Percentiles rank a stretch among this genome's conserved stretches.
Evolutionary conservation across 2,797 vertebrate genomes (phyloP).

Genomic region (Synanceia verrucosa): DNA sequence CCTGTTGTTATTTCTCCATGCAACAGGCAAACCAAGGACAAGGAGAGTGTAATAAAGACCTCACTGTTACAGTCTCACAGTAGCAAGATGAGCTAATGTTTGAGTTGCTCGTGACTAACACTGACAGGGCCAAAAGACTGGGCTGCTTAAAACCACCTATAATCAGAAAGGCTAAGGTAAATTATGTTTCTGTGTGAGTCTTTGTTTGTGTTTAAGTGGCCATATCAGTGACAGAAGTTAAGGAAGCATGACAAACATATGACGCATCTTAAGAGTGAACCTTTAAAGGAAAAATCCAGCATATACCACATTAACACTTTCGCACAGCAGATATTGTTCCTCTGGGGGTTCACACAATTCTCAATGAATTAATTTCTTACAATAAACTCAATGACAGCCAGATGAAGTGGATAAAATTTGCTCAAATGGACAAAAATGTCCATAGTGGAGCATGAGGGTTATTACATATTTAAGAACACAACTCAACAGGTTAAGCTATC

Average conservation of each 20-base stretch:
- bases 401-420: too few species aligned
- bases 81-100: constrained; percentile 19
- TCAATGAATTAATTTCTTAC: not conserved
- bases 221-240: constrained; percentile 11
- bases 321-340: not conserved
- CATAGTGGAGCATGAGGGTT: too few species aligned
- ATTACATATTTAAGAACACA: not conserved
- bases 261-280: not conserved
- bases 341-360: not conserved
- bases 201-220: not conserved
- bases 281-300: not conserved
- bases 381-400: too few species aligned
- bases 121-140: not conserved
- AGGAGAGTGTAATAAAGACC: not conserved
- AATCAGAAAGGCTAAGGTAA: not conserved
- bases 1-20: constrained; percentile 7
- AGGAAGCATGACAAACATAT: constrained; percentile 27
- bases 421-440: too few species aligned
- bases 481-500: not conserved
- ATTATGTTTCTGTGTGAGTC: not conserved
- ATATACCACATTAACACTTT: not conserved
- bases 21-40: constrained; percentile 4
- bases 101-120: not conserved
- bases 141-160: not conserved
- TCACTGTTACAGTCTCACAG: constrained; percentile 17